Base-by-base conservation (phyloP, 2,797 vertebrate species). In the Poliocrania exsul region DNA sequence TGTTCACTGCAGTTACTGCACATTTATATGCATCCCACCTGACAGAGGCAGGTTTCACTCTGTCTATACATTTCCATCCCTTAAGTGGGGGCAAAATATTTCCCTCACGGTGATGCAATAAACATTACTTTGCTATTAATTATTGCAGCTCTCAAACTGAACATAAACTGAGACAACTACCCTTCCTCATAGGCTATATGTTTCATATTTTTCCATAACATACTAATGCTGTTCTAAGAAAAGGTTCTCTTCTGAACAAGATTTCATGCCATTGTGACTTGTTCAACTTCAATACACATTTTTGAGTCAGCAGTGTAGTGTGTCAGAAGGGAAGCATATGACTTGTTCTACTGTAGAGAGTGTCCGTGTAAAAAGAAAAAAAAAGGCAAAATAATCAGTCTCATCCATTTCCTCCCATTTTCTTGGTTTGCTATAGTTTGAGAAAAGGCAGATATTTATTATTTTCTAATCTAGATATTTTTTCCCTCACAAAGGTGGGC, bases 401-500 rank as follows among this genome's bases (percentile, higher is more conserved):
- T 60, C 10, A 31, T 56, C 26, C 24, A 24, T 64, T 90, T 87
- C 11, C 9, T 87, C n/a, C 6, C 5, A 7, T 87, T 89, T 74
- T 80, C 29, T 31, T 47, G 7, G 28, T 31, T 46, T 77, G 31
- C 23, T 79, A 1, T 18, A 49, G 31, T 66, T 81, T 35, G 37
- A 78, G 25, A 82, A 87, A 73, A 78, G 29, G 25, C 24, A 82
- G n/a, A 26, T 54, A 14, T 60, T 72, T 86, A 40, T 66, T 90
- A 4, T 62, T 78, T 66, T 64, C 81, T 95, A 93, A 95, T 88
- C 61, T 86, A 14, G 29, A 12, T 80, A 13, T 78, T 93, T 84
- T 93, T 16, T 88, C 64, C 65, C 42, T 96, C 62, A 64, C 60
- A 35, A 88, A 98, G 99, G 99, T 90, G 99, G 99, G 24, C 99